phyloP scores from a whole-genome alignment of 1,140 invertebrate genomes.

The Steinernema feltiae region DNA sequence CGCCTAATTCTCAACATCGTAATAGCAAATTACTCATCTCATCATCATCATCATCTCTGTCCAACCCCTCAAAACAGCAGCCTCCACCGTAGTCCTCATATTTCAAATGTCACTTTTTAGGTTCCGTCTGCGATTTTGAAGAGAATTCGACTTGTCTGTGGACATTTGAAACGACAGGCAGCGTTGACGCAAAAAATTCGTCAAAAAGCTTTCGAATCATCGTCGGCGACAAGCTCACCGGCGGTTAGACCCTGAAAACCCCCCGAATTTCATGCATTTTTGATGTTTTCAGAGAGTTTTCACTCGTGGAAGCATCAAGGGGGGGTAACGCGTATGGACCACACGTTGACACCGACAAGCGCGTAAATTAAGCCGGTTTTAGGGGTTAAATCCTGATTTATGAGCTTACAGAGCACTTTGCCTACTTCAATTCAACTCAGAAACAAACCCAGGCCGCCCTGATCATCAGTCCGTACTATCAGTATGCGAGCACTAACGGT shows the following conservation, averaged over 20 bases:
- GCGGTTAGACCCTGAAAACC: neutral
- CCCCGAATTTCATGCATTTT: neutral
- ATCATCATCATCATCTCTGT: neutral
- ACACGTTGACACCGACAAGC: neutral
- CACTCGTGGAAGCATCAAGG: neutral
- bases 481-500: conserved; percentile 8
- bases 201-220: conserved; percentile 9
- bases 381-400: neutral
- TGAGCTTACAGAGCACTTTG: neutral
- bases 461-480: conserved; percentile 14
- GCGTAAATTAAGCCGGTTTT: neutral
- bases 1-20: too few species aligned
- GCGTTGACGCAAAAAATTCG: neutral
- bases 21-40: neutral
- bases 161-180: neutral
- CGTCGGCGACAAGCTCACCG: conserved; percentile 4
- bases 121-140: neutral
- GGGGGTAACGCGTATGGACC: neutral
- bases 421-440: conserved; percentile 1
- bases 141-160: conserved; percentile 3
- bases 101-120: neutral
- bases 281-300: neutral
- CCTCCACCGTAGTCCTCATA: too few species aligned
- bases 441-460: neutral
- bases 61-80: too few species aligned